Evolutionary conservation across 2,113 vertebrate genomes (phyloP).

Genomic region (Noctilio leporinus): DNA sequence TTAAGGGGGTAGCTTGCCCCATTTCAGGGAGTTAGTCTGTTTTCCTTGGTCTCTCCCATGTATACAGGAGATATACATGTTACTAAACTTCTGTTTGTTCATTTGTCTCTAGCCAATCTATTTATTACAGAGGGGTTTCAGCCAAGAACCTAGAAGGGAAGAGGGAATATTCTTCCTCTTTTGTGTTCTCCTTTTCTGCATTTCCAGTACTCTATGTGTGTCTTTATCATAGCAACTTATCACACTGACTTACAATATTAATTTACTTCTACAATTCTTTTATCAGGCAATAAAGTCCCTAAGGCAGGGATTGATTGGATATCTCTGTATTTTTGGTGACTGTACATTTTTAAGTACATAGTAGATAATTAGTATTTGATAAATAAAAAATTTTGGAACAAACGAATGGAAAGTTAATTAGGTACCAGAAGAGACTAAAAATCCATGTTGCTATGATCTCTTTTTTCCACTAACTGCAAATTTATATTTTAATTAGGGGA

Average conservation of each 20-base stretch:
- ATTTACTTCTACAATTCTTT: background rate
- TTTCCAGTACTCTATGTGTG: background rate
- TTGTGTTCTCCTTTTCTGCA: background rate
- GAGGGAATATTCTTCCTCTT: background rate
- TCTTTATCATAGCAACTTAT: background rate
- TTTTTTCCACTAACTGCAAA: background rate
- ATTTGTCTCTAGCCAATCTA: background rate
- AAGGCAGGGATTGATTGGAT: background rate
- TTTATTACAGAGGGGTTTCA: background rate
- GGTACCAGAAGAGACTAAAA: conserved; percentile 1
- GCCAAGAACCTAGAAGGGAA: background rate
- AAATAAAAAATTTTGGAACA: background rate
- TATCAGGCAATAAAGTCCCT: background rate
- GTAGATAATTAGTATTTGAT: background rate
- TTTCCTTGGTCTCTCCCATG: background rate
- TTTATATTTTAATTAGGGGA: background rate
- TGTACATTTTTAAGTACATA: background rate
- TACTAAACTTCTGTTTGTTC: background rate
- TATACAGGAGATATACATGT: background rate
- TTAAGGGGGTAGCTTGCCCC: background rate
- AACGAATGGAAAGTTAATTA: background rate
- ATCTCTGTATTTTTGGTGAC: background rate
- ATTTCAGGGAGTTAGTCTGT: background rate
- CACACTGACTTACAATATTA: background rate
- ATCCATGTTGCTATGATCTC: background rate